These are phyloP conservation scores for Prunella strophiata DNA, from an alignment of 2,797 vertebrate genomes.

Conservation along the genomic window DNA sequence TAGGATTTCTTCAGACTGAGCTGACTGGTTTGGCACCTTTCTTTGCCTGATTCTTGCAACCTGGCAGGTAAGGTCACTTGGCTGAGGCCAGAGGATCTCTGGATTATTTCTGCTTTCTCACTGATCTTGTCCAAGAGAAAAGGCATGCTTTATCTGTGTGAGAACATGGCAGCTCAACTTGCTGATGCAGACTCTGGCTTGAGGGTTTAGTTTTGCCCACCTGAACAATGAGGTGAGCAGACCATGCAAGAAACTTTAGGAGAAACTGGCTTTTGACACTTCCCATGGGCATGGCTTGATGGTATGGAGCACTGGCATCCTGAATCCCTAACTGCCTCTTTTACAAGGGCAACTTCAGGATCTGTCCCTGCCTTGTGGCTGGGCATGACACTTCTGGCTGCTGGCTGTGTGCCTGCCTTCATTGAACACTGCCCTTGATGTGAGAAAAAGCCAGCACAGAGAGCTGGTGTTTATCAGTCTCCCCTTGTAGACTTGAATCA, in stretches of 20 bases:
- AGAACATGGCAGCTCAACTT: background rate
- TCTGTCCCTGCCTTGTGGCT: background rate
- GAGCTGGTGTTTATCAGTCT: background rate
- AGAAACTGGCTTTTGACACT: background rate
- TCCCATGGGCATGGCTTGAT: background rate
- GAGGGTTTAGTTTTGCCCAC: background rate
- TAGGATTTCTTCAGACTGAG: background rate
- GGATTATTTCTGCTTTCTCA: background rate
- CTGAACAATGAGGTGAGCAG: background rate
- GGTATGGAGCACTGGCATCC: background rate
- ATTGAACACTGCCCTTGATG: background rate
- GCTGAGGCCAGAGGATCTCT: background rate
- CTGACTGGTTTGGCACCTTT: background rate
- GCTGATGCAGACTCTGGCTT: background rate
- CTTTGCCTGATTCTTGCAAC: background rate
- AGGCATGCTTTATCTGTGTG: background rate
- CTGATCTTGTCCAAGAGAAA: background rate
- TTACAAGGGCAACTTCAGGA: background rate
- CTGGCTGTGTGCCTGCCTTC: background rate
- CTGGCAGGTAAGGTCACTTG: background rate
- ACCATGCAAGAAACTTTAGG: background rate
- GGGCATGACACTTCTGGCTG: accelerated
- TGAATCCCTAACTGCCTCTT: background rate
- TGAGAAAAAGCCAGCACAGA: background rate
- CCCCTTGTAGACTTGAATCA: background rate